Conservation (phyloP, 2,888 invertebrate species). For the Antheraea yamamai region DNA sequence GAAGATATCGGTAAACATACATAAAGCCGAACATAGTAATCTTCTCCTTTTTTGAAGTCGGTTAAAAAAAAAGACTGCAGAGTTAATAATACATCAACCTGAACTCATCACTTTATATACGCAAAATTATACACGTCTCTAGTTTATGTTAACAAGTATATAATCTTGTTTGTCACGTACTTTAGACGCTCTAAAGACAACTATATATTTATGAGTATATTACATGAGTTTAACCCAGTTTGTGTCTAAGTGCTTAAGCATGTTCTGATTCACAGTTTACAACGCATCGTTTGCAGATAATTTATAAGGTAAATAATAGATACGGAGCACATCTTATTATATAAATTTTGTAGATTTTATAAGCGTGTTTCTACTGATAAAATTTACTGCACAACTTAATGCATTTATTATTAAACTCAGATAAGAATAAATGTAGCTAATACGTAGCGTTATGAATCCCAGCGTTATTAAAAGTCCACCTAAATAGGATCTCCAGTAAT, state of each 20-base stretch:
- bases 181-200: constrained; percentile 17
- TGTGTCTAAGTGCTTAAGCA: constrained; percentile 20
- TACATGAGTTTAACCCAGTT: constrained; percentile 21
- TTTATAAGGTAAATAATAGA: constrained; percentile 4
- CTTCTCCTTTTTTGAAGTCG: too few relatives aligned
- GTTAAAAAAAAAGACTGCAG: too few relatives aligned
- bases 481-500: not conserved
- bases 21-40: too few relatives aligned
- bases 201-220: constrained; percentile 19
- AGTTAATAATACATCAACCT: not conserved
- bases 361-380: not conserved
- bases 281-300: not conserved
- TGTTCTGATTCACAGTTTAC: constrained; percentile 18
- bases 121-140: not conserved
- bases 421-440: not conserved
- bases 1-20: too few relatives aligned
- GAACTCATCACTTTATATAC: not conserved
- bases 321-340: not conserved
- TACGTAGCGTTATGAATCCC: too few relatives aligned
- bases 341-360: constrained; percentile 5
- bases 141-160: constrained; percentile 12
- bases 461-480: too few relatives aligned
- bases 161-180: constrained; percentile 25
- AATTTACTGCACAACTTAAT: not conserved
- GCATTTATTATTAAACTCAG: not conserved